Evolutionary conservation across 2,888 invertebrate species (phyloP), one percentile per base, ranked within the genome.

Genomic region (Chloromyia formosa): DNA sequence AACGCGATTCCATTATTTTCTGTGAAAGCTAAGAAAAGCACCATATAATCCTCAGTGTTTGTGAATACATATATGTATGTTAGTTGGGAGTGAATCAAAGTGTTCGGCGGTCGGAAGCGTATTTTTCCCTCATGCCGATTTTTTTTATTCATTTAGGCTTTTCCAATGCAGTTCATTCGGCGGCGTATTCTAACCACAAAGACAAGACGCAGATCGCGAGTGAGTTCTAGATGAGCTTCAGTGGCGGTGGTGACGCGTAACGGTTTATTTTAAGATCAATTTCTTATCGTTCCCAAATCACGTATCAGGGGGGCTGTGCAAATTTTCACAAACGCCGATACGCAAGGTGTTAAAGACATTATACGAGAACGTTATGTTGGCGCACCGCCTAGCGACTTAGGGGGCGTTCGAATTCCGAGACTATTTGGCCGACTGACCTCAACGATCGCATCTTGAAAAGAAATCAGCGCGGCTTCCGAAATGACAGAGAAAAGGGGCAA

Each of bases 161-260:
- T 64, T 64, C 62, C 62, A 40, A 64, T 64, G 62, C 62, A 40
- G 62, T 64, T 64, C 62, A 40, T 23, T 23, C 61, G 35, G 61
- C 61, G 27, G n/a, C 0, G 2, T 35, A 2, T 56, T 18, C 18
- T 18, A 5, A 56, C 22, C 18, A 56, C 16, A 20, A n/a, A 56
- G 56, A 56, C 20, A 20, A n/a, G 56, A 56, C 20, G 5, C 14
- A 56, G 20, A 56, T 56, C 56, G 56, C 14, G 20, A 56, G 56
- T 56, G 56, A 56, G 5, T 20, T n/a, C 56, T n/a, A 35, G 61
- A 61, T 14, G 35, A 14, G 27, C 18, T 16, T 16, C 18, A 22
- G 58, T 20, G 16, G 12, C 58, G 22, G 58, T 61, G 61, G 35
- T 27, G 42, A 42, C 27, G 14, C 23, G 60, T 4, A 23, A 23